Conservation (phyloP, 2,113 vertebrate genomes). For the Mohoua ochrocephala region DNA sequence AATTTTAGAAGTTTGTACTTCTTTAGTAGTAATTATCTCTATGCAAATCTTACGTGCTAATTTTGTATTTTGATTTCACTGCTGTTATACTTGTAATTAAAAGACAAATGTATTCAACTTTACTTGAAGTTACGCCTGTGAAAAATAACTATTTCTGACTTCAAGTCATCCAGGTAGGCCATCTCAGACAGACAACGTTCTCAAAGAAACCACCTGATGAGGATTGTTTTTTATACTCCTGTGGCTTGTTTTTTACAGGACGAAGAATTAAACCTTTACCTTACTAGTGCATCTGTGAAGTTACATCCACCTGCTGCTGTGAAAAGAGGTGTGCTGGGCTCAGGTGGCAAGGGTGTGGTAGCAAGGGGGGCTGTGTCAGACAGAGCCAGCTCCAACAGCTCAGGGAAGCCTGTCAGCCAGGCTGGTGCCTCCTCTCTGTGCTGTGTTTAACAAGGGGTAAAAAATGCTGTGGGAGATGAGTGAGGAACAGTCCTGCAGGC, state of each 20-base stretch:
- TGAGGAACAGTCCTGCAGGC: background rate
- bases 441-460: background rate
- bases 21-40: constrained; percentile 40
- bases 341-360: background rate
- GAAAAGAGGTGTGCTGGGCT: background rate
- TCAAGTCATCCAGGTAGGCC: background rate
- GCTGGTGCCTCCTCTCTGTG: background rate
- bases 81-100: constrained; percentile 52
- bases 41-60: constrained; percentile 36
- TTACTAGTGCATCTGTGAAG: background rate
- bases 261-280: background rate
- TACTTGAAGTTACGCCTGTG: constrained; percentile 10
- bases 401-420: background rate
- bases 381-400: background rate
- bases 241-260: background rate
- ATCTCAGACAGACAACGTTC: background rate
- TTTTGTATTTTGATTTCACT: constrained; percentile 55
- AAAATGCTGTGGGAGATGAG: background rate
- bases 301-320: background rate
- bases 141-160: background rate
- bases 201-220: background rate
- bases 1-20: constrained; percentile 45
- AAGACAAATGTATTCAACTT: constrained; percentile 8
- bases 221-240: background rate
- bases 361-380: background rate